Base-by-base conservation (phyloP, 2,888 invertebrate species). In the Thymelicus acteon region DNA sequence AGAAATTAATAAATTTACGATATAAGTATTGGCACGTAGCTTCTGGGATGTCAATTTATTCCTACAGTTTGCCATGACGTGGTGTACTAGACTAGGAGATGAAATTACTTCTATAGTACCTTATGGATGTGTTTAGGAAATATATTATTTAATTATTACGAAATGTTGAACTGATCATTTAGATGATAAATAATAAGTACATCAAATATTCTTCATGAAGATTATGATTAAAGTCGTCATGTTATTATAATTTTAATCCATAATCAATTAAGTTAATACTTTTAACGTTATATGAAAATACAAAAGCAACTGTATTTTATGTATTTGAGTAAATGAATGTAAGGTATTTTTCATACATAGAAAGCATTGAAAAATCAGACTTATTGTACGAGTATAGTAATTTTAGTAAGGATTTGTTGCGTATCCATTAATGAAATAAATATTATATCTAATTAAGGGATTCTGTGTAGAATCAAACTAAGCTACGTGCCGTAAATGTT, bases 1-100 rank as follows among this genome's bases (percentile, higher is more conserved):
- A 72, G 72, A 76, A 76, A 73, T 70, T 74, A 69, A 75, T 71
- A 71, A 47, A 19, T 44, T 67, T 40, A 60, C 39, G 44, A 60
- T 67, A 67, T 67, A 61, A 60, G 65, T 58, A 39, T 67, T 62
- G 75, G 72, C 72, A 76, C 76, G 77, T 76, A 73, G 77, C 73
- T 47, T 57, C 8, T 19, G 49, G 54, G 62, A 15, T 69, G 63
- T 69, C 69, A 63, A 69, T 69, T 69, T 67, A 67, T 63, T 58
- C 69, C 69, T 69, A 63, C 44, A 57, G 62, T 57, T 69, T 62
- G 54, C 68, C 62, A 58, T 13, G 44, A 10, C 47, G 47, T 58
- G 61, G 31, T 67, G 52, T 7, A 13, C 37, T 62, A 62, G 68
- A 57, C 13, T 68, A 68, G 54, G 47, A 49, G n/a, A 67, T 54